Base-by-base conservation (phyloP, 2,113 vertebrate genomes). In the Micromys minutus region DNA sequence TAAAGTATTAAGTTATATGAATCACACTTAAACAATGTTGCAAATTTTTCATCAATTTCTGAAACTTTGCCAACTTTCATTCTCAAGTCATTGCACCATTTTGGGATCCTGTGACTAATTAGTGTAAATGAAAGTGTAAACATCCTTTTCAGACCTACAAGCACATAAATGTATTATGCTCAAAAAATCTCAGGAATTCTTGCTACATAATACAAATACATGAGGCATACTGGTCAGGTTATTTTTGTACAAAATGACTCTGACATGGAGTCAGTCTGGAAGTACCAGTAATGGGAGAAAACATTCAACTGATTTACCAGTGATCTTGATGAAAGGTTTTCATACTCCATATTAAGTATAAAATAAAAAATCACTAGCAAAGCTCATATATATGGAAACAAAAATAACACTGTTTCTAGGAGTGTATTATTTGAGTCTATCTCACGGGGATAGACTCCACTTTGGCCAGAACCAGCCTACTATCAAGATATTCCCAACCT, bases 191-290 rank as follows among this genome's bases (percentile, higher is more conserved):
- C 55, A 76, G 34, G 50, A 67, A 94, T 88, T 91, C 72, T 89
- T 89, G 6, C 67, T 52, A 50, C 89, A 50, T 67, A 87, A 94
- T 76, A 45, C 94, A 91, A 94, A 95, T 52, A 92, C 69, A 83
- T 77, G 69, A 52, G 24, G 15, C 24, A 63, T 16, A 87, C 17
- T 36, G 90, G 89, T 93, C 96, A 95, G 71, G 55, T 55, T 95
- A 77, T 94, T 94, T 96, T 65, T 90, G 42, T 39, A 74, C 87
- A 94, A 96, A 94, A 93, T 90, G 79, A 88, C 95, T 86, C 79
- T 94, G 93, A 95, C 94, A 91, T 95, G 97, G 89, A 93, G 59
- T 96, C 71, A 94, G 74, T 24, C 52, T 93, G 93, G 84, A 74
- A 93, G 87, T 36, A 87, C 31, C 89, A 89, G 75, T 93, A 88